Evolutionary conservation across 1,140 invertebrate species (phyloP).

Genomic region (Formica selysi): DNA sequence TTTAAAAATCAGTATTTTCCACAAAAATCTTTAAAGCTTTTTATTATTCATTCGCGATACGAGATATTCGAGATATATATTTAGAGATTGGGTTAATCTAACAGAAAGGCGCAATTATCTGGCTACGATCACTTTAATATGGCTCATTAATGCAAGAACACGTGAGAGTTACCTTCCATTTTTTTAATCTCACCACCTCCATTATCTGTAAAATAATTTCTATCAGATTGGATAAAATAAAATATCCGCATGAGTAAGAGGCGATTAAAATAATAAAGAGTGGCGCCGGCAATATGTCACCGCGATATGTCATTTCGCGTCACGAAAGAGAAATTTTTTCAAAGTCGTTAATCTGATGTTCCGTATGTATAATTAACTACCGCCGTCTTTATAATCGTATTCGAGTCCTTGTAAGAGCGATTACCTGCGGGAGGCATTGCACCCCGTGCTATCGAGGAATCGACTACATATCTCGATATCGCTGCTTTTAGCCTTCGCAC

Average conservation of each 20-base stretch:
- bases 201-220: constrained; percentile 20
- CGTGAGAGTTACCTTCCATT: background rate
- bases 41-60: background rate
- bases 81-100: background rate
- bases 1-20: background rate
- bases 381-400: background rate
- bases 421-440: constrained; percentile 42
- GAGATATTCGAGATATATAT: background rate
- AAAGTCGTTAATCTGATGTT: constrained; percentile 32
- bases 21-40: background rate
- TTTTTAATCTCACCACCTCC: background rate
- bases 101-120: background rate
- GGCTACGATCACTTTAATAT: background rate
- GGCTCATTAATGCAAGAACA: constrained; percentile 13
- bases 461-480: constrained; percentile 33
- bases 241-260: background rate
- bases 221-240: background rate
- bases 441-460: background rate
- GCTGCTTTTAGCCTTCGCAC: constrained; percentile 28
- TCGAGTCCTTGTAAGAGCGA: constrained; percentile 44
- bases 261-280: constrained; percentile 8
- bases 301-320: background rate
- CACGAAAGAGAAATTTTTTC: background rate
- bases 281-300: background rate
- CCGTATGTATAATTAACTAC: constrained; percentile 40